These are phyloP conservation scores for Drosophila bocki DNA, from an alignment of 1,140 invertebrate species.

Conservation along the genomic window DNA sequence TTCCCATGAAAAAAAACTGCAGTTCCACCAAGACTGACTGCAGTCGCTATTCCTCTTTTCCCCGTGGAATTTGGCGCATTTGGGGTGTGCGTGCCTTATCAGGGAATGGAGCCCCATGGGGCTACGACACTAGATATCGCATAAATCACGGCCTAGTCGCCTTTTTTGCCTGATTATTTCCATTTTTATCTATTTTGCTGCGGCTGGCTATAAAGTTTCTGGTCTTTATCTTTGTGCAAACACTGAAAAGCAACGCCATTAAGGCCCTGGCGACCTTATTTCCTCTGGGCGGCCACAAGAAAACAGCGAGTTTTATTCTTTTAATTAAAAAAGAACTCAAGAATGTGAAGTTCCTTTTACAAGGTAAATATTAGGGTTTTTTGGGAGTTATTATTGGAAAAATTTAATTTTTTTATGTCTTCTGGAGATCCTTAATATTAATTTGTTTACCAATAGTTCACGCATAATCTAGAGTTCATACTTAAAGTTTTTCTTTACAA, in stretches of 20 bases:
- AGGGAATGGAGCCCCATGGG: slow-evolving; percentile 30
- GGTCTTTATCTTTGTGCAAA: slow-evolving; percentile 77
- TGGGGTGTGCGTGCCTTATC: slow-evolving; percentile 72
- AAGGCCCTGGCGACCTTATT: slow-evolving; percentile 77
- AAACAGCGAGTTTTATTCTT: slow-evolving; percentile 50
- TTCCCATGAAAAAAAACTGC: slow-evolving; percentile 58
- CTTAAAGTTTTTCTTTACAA: slow-evolving; percentile 7
- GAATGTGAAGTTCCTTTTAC: slow-evolving; percentile 9
- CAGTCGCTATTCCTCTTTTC: slow-evolving; percentile 8
- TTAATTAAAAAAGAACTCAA: slow-evolving; percentile 51
- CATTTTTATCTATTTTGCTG: slow-evolving; percentile 75
- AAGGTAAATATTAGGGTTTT: background rate
- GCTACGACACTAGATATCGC: slow-evolving; percentile 68
- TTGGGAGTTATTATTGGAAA: too few relatives aligned
- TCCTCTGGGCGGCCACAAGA: slow-evolving; percentile 30
- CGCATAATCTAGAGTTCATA: background rate
- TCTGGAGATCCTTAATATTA: background rate
- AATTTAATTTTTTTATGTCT: background rate
- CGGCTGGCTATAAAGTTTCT: slow-evolving; percentile 72
- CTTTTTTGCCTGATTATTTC: slow-evolving; percentile 68
- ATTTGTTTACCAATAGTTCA: slow-evolving; percentile 12
- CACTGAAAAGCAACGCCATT: slow-evolving; percentile 62
- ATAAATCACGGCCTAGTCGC: slow-evolving; percentile 79
- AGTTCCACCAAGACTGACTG: slow-evolving; percentile 27
- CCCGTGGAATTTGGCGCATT: slow-evolving; percentile 39